phyloP scores from a whole-genome alignment of 2,113 vertebrate species.

The Rhombomys opimus region DNA sequence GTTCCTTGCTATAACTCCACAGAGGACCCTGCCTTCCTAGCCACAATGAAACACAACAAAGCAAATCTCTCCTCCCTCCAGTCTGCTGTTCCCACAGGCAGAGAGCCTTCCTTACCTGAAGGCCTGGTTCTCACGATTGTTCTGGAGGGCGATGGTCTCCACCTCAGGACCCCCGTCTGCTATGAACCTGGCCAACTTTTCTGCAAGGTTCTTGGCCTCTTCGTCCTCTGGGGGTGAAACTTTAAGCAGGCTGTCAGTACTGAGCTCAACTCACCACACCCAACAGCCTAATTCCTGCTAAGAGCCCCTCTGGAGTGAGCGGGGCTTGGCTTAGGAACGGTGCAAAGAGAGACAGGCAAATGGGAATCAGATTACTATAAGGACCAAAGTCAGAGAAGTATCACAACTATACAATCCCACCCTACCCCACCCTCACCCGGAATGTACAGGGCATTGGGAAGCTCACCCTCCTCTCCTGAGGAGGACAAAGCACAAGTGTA shows the following conservation, averaged over 20 bases:
- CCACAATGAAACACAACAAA: background rate
- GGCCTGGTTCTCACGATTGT: slow-evolving; percentile 93
- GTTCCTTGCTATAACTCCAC: background rate
- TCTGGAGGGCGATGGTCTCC: slow-evolving; percentile 94
- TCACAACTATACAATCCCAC: background rate
- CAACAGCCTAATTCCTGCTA: slow-evolving; percentile 95
- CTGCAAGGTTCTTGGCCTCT: slow-evolving; percentile 93
- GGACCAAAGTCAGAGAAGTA: slow-evolving; percentile 25
- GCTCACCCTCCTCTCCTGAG: background rate
- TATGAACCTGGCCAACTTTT: slow-evolving; percentile 95
- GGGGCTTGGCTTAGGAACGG: slow-evolving; percentile 84
- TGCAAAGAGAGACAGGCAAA: slow-evolving; percentile 81
- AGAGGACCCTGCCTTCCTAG: background rate
- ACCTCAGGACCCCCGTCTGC: slow-evolving; percentile 95
- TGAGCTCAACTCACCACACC: slow-evolving; percentile 93
- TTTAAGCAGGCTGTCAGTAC: slow-evolving; percentile 99
- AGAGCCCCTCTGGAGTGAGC: slow-evolving; percentile 88
- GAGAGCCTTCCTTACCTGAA: slow-evolving; percentile 89
- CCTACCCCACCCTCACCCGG: background rate
- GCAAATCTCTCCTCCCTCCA: background rate
- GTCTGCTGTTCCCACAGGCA: background rate
- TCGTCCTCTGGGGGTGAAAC: slow-evolving; percentile 98
- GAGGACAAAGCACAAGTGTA: background rate
- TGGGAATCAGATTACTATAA: slow-evolving; percentile 71
- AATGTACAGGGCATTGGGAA: background rate